Percentiles rank a stretch among this genome's conserved stretches.
Conservation (phyloP, 2,113 vertebrate genomes). For the Myiozetetes cayanensis region DNA sequence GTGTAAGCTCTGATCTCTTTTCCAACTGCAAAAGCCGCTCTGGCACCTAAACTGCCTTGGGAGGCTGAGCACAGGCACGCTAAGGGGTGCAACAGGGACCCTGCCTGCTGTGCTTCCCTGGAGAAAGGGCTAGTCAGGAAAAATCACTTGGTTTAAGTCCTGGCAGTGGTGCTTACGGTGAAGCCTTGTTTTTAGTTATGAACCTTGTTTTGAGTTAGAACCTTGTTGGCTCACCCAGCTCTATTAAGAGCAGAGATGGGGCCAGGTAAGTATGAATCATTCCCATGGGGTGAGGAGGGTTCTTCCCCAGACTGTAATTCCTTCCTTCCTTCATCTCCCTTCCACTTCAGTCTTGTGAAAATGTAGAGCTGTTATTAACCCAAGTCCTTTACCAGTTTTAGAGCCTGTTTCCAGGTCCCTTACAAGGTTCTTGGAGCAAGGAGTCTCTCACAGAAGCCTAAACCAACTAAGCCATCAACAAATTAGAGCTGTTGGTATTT, state of each 20-base stretch:
- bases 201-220: background rate
- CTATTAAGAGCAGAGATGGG: background rate
- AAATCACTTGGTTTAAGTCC: background rate
- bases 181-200: background rate
- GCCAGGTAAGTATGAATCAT: rapidly evolving
- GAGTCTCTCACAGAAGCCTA: background rate
- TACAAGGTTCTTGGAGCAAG: background rate
- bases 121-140: background rate
- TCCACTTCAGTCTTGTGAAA: background rate
- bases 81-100: background rate
- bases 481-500: background rate
- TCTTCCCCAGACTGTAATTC: background rate
- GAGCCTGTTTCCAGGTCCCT: background rate
- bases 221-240: background rate
- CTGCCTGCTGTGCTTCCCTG: background rate
- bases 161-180: background rate
- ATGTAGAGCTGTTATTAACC: background rate
- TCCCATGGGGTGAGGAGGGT: background rate
- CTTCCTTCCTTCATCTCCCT: background rate
- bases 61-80: background rate
- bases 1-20: background rate
- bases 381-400: background rate
- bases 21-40: background rate
- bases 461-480: background rate
- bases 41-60: background rate